phyloP scores from a whole-genome alignment of 1,140 invertebrate genomes.

The Calephelis nemesis region DNA sequence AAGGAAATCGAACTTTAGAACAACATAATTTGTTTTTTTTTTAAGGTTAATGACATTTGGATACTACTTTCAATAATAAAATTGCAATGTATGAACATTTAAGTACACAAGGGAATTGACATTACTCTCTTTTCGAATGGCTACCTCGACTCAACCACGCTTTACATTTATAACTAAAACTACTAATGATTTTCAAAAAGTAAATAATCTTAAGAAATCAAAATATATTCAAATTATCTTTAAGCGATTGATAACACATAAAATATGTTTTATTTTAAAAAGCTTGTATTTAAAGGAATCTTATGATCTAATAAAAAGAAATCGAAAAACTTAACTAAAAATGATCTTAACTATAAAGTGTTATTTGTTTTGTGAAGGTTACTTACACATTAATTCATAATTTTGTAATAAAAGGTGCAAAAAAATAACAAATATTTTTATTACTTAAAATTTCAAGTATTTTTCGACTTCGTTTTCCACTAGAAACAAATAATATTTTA shows the following conservation, averaged over 20 bases:
- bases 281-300: neutral
- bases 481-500: too few species aligned
- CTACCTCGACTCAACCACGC: neutral
- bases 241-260: neutral
- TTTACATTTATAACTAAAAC: neutral
- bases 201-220: neutral
- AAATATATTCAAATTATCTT: neutral
- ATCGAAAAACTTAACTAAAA: neutral
- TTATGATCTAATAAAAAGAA: conserved; percentile 1
- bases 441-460: too few species aligned
- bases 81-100: too few species aligned
- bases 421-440: too few species aligned
- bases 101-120: too few species aligned
- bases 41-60: too few species aligned
- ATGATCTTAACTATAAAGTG: neutral
- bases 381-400: neutral
- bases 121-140: too few species aligned
- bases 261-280: neutral
- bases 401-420: neutral
- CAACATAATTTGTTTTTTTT: too few species aligned
- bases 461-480: too few species aligned
- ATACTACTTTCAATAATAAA: too few species aligned
- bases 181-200: neutral
- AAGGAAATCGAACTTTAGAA: too few species aligned
- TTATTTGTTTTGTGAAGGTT: neutral